Base-by-base conservation (phyloP, 2,113 vertebrate species). In the Macaca nemestrina region DNA sequence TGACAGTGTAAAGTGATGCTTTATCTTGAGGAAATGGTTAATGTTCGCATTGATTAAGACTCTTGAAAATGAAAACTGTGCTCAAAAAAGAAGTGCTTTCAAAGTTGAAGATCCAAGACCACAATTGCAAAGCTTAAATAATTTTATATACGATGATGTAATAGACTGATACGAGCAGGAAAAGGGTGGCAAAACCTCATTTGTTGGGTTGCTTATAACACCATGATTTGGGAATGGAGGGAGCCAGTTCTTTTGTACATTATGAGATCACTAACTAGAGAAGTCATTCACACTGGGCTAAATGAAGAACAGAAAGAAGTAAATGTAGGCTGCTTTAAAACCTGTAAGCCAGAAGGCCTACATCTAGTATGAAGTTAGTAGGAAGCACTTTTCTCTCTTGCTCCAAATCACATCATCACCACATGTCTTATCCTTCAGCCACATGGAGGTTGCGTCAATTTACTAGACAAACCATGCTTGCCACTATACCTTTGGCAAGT, bases 1-100 rank as follows among this genome's bases (percentile, higher is more conserved):
- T 98, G 94, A 89, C 75, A 95, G 18, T 80, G 59, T 79, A 73
- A 98, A 98, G 30, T 85, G 59, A 14, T 87, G 35, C 17, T 95
- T 79, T 83, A 79, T 90, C 43, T 93, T 97, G 93, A 83, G 38
- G 76, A 93, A 97, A 96, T 97, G 27, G 93, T 97, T 96, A 96
- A 93, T 90, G 40, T 97, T 98, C 38, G 70, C 32, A 27, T 82
- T 82, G 85, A 72, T 38, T 96, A 95, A 97, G 78, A 94, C 25
- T 73, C 76, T 97, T 52, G 30, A 94, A 70, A 97, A 75, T 72
- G 95, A 97, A 93, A 90, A 22, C 27, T 93, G 11, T 55, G 50
- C 11, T 95, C 45, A 92, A 22, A 4, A 94, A 95, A 48, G 38
- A 80, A 96, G 76, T 75, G 35, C 93, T 91, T 96, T 98, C 94